Base-by-base conservation (phyloP, 2,888 invertebrate genomes). In the Lasiommata megera region DNA sequence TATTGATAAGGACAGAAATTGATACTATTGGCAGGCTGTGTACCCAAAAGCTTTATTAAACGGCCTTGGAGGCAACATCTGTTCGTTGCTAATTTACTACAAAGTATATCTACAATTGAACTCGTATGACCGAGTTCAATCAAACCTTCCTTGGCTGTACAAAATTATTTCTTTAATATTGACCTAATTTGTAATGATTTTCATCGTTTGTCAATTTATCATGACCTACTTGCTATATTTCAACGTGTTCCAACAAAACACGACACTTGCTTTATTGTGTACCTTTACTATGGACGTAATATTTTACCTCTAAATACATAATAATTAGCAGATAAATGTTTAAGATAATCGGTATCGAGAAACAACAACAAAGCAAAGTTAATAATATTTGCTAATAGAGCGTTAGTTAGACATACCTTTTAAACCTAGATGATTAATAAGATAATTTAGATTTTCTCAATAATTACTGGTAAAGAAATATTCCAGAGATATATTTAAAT, bases 1-100 rank as follows among this genome's bases (percentile, higher is more conserved):
- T 53, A 41, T 41, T 53, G 47, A 46, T 47, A 41, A 17, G 29
- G 17, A 52, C 17, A 41, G 52, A 56, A 60, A 60, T 60, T 60
- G 62, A 64, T 64, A 61, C 54, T 65, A 66, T 67, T 64, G 61
- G 54, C 43, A 44, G 44, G 62, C 51, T 62, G 54, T 56, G 60
- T 56, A 65, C 60, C 64, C 62, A 60, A 69, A 67, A 64, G 65
- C 60, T 61, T 64, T 64, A 67, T 61, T 60, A 58, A 41, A 60
- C 56, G 63, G 64, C 68, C 67, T 68, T 67, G 67, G 56, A 60
- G 55, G 47, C 53, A 63, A 63, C 67, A 67, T 65, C 65, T 67
- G 66, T 62, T 65, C 63, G 61, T 65, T 63, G 65, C 63, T 65
- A 63, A 67, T 66, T 66, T 63, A 67, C 57, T 60, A 61, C 53